A percentile compares a stretch with the other conserved stretches of the same genome.
Conservation (phyloP, 1,140 invertebrate species). For the Polypedilum pembai region DNA sequence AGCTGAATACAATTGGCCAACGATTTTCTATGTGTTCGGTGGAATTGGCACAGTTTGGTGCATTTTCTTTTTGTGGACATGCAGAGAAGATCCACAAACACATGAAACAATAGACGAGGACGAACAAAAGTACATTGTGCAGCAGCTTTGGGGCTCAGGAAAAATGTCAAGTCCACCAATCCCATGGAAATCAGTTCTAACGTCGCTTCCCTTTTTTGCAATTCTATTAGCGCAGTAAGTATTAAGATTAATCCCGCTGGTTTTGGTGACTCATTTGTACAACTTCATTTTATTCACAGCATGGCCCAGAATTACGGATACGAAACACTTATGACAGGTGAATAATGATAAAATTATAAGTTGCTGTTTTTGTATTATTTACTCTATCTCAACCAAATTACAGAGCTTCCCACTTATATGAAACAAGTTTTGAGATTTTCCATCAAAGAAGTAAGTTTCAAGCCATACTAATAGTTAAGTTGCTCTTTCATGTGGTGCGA, state of each 20-base stretch:
- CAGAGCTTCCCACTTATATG: constrained; percentile 90
- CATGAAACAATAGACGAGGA: constrained; percentile 66
- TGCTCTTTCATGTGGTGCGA: not conserved
- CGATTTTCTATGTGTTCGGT: constrained; percentile 76
- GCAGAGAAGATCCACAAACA: constrained; percentile 68
- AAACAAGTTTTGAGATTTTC: constrained; percentile 89
- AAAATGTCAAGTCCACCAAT: constrained; percentile 59
- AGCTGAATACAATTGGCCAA: constrained; percentile 66
- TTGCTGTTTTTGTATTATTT: too few species aligned
- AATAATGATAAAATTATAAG: too few species aligned
- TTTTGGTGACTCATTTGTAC: not conserved
- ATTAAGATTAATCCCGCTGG: not conserved
- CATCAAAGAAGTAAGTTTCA: constrained; percentile 69
- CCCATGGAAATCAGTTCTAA: constrained; percentile 79
- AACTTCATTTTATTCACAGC: constrained; percentile 27
- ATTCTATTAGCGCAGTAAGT: constrained; percentile 63
- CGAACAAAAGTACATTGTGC: constrained; percentile 77
- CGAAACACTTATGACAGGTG: constrained; percentile 79
- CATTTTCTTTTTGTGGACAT: constrained; percentile 62
- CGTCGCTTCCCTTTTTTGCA: constrained; percentile 78
- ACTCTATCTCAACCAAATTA: too few species aligned
- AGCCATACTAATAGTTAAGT: not conserved
- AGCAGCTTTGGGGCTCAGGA: constrained; percentile 59
- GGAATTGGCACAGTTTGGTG: constrained; percentile 71
- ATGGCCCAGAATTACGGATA: constrained; percentile 85